Evolutionary conservation across 2,113 vertebrate species (phyloP), one percentile per base, ranked within the genome.

Genomic region (Erythrocercus mccallii): DNA sequence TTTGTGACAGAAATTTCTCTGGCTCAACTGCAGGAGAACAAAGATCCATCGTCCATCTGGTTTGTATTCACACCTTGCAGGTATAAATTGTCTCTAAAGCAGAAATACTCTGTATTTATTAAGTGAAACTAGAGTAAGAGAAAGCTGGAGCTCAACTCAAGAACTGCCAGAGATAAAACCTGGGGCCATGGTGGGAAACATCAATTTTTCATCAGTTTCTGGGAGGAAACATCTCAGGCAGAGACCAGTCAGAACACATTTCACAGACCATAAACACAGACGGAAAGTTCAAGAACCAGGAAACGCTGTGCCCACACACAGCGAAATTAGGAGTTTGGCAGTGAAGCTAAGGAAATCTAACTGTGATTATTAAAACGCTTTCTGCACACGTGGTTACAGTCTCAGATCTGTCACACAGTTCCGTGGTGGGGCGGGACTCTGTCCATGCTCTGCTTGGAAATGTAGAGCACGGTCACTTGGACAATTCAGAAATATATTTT

Each of bases 11-110:
- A 19, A 69, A 42, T 12, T 19, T 53, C 35, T 30, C 35, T 71
- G 54, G 44, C 28, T 58, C 35, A 61, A 9, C 28, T 11, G 21
- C 14, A 40, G 1, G 0, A 0, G 1, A 6, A 27, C 4, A 18
- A 72, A 79, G 35, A 73, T 40, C 10, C 38, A 28, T 1, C 60
- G 66, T 42, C 38, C 11, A 27, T 5, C 22, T 28, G 15, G 15
- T 54, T 31, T 11, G 24, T 10, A 48, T 5, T 15, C 0, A 1
- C 28, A 44, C 8, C 12, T 30, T 27, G 42, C 8, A 20, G 17
- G 5, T 37, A 37, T 5, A 16, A 56, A 18, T 3, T 31, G 21
- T 10, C 7, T 35, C 69, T n/a, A 20, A 10, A 24, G 28, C 7
- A 83, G n/a, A 92, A 86, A 70, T 4, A 22, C 12, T n/a, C 5